Evolutionary conservation across 2,797 vertebrate species (phyloP).

Genomic region (Todus mexicanus): DNA sequence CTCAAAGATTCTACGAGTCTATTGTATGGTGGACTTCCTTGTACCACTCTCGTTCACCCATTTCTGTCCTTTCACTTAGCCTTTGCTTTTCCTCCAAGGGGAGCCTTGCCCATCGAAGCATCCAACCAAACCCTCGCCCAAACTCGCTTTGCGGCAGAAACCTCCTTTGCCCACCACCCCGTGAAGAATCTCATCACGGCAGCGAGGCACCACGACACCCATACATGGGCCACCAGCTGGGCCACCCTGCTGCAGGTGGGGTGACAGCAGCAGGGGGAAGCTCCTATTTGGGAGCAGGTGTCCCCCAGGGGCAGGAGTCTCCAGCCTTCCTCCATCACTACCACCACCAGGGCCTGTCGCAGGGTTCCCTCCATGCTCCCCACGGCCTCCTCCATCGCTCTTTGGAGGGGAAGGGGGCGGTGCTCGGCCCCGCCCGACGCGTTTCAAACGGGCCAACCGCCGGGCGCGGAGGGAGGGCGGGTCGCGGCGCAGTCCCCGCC

Average conservation of each 20-base stretch:
- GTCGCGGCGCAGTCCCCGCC: slow-evolving; percentile 38
- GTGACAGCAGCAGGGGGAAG: too few species aligned
- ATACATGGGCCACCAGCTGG: background rate
- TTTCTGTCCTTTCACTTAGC: background rate
- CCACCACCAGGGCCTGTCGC: background rate
- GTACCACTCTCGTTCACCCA: rapidly evolving
- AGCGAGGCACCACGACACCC: too few species aligned
- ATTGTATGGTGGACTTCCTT: rapidly evolving
- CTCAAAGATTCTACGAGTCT: too few species aligned
- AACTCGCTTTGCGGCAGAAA: too few species aligned
- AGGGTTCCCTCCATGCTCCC: background rate
- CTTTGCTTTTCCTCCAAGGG: background rate
- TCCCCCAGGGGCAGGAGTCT: too few species aligned
- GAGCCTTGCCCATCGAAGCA: background rate
- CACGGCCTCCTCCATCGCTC: background rate
- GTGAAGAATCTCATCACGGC: background rate
- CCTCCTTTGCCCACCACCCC: rapidly evolving
- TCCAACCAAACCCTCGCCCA: background rate
- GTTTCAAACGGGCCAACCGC: slow-evolving; percentile 60
- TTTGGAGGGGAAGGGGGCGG: too few species aligned
- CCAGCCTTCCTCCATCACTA: too few species aligned
- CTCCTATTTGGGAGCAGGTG: too few species aligned
- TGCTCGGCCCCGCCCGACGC: background rate
- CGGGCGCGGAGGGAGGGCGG: slow-evolving; percentile 40
- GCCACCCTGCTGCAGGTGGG: background rate